phyloP scores from a whole-genome alignment of 2,797 vertebrate species.

The Clarias platycephalus region DNA sequence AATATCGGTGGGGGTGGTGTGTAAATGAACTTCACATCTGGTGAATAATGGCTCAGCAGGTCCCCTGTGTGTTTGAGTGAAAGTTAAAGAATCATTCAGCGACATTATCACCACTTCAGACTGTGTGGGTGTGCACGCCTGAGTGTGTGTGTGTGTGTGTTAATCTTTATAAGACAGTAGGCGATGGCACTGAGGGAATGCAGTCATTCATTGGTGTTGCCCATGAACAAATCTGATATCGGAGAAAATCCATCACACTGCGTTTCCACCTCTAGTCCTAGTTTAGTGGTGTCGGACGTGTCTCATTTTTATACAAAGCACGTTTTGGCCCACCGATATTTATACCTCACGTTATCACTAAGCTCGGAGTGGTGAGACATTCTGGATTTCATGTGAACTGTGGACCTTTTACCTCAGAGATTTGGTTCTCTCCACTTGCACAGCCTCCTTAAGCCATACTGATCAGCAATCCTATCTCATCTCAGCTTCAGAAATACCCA shows the following conservation, averaged over 20 bases:
- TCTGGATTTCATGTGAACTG: background rate
- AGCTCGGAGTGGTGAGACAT: background rate
- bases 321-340: conserved; percentile 1
- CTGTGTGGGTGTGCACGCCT: background rate
- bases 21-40: conserved; percentile 47
- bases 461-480: conserved; percentile 15
- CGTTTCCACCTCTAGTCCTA: conserved; percentile 32
- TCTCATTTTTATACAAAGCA: conserved; percentile 23
- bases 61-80: conserved; percentile 53
- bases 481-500: background rate
- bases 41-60: conserved; percentile 67
- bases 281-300: conserved; percentile 21
- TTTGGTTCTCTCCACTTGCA: background rate
- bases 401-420: background rate
- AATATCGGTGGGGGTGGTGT: conserved; percentile 11
- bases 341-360: background rate
- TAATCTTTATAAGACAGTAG: conserved; percentile 19
- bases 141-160: background rate
- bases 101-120: conserved; percentile 64
- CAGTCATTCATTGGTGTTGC: conserved; percentile 39
- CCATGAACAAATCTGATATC: conserved; percentile 62
- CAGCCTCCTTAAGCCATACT: background rate
- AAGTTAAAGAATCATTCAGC: conserved; percentile 60
- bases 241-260: conserved; percentile 56
- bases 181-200: conserved; percentile 13